Percentiles rank a stretch among this genome's conserved stretches.
Conservation (phyloP, 2,113 vertebrate genomes). For the Chionodraco myersi region DNA sequence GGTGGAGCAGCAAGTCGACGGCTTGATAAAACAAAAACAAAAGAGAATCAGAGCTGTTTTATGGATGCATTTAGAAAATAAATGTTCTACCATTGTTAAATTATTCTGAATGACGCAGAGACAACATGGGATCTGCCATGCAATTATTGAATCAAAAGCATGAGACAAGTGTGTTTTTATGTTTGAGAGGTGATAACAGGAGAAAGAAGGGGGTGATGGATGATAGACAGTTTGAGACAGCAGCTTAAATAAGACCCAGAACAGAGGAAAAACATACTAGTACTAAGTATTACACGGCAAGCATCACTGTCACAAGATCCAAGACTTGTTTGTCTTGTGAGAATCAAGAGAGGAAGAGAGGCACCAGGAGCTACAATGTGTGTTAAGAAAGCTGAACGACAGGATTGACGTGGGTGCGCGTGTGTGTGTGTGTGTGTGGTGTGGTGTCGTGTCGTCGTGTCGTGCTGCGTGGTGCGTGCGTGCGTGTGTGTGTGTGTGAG, state of each 20-base stretch:
- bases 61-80: slow-evolving; percentile 22
- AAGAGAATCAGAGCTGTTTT: background rate
- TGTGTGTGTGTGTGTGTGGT: no score
- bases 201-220: background rate
- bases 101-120: slow-evolving; percentile 17
- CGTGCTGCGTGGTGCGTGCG: background rate
- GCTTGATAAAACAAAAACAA: slow-evolving; percentile 3
- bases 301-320: slow-evolving; percentile 53
- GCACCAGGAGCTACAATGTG: slow-evolving; percentile 39
- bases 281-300: slow-evolving; percentile 37
- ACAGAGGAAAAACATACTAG: slow-evolving; percentile 44
- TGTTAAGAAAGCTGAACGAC: slow-evolving; percentile 42
- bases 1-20: slow-evolving; percentile 9
- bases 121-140: slow-evolving; percentile 26
- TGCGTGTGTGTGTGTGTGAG: slow-evolving; percentile 21
- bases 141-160: slow-evolving; percentile 21
- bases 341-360: slow-evolving; percentile 45
- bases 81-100: slow-evolving; percentile 15
- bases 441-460: slow-evolving; percentile 28
- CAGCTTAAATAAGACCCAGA: slow-evolving; percentile 25
- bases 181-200: slow-evolving; percentile 7
- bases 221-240: slow-evolving; percentile 41
- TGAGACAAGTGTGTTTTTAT: slow-evolving; percentile 1
- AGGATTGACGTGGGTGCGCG: slow-evolving; percentile 15
- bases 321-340: slow-evolving; percentile 70